These are phyloP conservation scores for Idaea dimidiata DNA, from an alignment of 2,888 invertebrate genomes.

Conservation along the genomic window DNA sequence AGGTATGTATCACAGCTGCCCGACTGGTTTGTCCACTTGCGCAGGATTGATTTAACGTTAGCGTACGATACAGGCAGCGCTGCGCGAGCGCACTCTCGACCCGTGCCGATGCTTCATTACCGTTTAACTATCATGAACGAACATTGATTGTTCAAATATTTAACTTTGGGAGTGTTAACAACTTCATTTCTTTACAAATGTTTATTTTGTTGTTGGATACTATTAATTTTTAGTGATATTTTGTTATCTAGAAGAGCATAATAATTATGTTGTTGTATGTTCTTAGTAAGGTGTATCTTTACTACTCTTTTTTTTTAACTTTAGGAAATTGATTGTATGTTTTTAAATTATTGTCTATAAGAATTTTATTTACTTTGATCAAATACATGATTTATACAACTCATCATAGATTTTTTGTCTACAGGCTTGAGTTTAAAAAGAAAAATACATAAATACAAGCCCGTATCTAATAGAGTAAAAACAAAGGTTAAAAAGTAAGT, in stretches of 20 bases:
- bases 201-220: not conserved
- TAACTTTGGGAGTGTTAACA: constrained; percentile 12
- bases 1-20: constrained; percentile 65
- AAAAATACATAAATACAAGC: too few relatives aligned
- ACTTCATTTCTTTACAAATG: constrained; percentile 5
- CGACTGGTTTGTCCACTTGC: constrained; percentile 80
- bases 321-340: too few relatives aligned
- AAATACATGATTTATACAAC: too few relatives aligned
- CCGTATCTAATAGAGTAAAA: too few relatives aligned
- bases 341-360: too few relatives aligned
- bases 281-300: too few relatives aligned
- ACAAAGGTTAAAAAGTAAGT: too few relatives aligned
- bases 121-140: constrained; percentile 49
- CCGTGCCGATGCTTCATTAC: constrained; percentile 64
- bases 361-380: too few relatives aligned
- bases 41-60: constrained; percentile 77
- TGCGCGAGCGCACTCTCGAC: constrained; percentile 45
- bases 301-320: too few relatives aligned
- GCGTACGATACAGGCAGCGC: constrained; percentile 54
- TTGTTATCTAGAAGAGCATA: not conserved
- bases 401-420: too few relatives aligned
- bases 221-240: not conserved
- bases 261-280: too few relatives aligned
- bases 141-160: constrained; percentile 34
- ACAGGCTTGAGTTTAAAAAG: too few relatives aligned